Conservation (phyloP, 2,113 vertebrate genomes). For the Tamias sibiricus region DNA sequence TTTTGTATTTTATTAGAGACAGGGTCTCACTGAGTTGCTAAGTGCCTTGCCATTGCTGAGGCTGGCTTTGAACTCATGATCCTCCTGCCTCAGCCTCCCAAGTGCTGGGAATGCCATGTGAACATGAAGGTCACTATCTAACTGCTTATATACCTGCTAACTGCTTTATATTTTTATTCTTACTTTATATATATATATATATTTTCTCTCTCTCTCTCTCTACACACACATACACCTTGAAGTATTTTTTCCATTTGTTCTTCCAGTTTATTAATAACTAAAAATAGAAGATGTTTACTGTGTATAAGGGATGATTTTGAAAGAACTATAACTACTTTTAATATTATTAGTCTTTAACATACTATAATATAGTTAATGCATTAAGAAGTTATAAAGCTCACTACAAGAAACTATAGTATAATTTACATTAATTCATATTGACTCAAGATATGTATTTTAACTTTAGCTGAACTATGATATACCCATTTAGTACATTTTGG, state of each 20-base stretch:
- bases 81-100: no score
- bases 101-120: no score
- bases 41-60: no score
- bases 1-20: no score
- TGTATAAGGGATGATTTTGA: slow-evolving; percentile 28
- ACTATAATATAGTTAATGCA: background rate
- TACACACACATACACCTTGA: background rate
- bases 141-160: no score
- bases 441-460: background rate
- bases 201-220: background rate
- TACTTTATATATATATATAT: background rate
- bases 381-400: background rate
- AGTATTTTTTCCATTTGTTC: background rate
- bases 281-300: background rate
- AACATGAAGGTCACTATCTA: no score
- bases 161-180: background rate
- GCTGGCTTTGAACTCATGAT: no score
- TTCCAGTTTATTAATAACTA: background rate
- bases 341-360: background rate
- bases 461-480: background rate
- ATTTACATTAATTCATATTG: background rate
- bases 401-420: background rate
- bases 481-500: background rate
- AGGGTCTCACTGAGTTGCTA: no score
- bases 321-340: background rate